Conservation (phyloP, 2,797 vertebrate species). For the Hylomyscus alleni region DNA sequence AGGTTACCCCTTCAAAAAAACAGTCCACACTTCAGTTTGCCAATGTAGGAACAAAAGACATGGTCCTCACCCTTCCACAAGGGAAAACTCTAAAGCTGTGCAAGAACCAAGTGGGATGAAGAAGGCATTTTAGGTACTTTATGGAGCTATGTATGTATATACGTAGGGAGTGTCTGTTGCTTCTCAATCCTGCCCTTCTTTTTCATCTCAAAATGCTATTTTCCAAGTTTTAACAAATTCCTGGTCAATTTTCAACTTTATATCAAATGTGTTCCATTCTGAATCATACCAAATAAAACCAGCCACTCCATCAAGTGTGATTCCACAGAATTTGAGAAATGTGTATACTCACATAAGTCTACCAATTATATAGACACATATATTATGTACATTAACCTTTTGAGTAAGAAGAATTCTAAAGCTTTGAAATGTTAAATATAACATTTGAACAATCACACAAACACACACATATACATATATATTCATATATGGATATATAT, state of each 20-base stretch:
- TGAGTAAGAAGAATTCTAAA: background rate
- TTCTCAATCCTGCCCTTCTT: background rate
- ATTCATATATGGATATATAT: too few species aligned
- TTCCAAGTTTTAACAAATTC: background rate
- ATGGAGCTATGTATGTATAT: background rate
- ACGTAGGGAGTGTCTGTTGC: background rate
- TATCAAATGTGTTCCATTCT: conserved; percentile 9
- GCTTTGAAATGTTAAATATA: conserved; percentile 2
- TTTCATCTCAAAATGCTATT: background rate
- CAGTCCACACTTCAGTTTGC: background rate
- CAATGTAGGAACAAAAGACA: background rate
- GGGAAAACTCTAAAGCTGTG: background rate
- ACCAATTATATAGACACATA: too few species aligned
- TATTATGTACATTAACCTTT: background rate
- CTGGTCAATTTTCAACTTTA: background rate
- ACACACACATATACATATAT: background rate
- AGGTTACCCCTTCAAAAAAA: background rate
- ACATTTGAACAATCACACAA: background rate
- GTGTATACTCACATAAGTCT: background rate
- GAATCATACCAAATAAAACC: background rate
- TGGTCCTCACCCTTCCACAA: background rate
- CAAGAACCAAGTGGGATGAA: background rate
- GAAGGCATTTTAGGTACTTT: background rate
- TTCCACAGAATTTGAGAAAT: background rate
- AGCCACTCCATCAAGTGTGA: background rate